Base-by-base conservation (phyloP, 2,113 vertebrate species). In the Mustelus asterias region DNA sequence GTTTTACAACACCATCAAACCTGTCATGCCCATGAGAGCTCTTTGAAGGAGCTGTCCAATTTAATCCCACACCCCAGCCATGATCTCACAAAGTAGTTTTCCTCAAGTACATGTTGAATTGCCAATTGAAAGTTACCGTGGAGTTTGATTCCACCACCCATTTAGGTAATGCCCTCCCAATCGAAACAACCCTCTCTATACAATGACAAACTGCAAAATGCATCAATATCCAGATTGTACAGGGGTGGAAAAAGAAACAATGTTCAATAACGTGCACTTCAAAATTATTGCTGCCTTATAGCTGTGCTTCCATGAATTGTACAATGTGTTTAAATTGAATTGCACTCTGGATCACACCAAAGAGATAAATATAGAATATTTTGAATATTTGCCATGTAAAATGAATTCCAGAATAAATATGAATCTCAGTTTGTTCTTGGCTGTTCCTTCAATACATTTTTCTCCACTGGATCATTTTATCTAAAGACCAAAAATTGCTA, bases 381-480 rank as follows among this genome's bases (percentile, higher is more conserved):
- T 92, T 60, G 89, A 92, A 65, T 65, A 63, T 92, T 92, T 92
- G 33, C 58, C 60, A 93, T 93, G 60, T 33, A 65, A 93, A 65
- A 65, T 65, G 89, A 65, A n/a, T 93, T 93, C 89, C 89, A 93
- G 60, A 65, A 93, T 93, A 65, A 93, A 93, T 65, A 93, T n/a
- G 60, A 92, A 92, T n/a, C 29, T 90, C 60, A 37, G 60, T 22
- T 67, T 93, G 33, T 65, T 65, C 89, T 93, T 93, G 89, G 33
- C 89, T 65, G 58, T 16, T 60, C 33, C 29, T 92, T 92, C 89
- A 63, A 65, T 63, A 60, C 33, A 63, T 37, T 92, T 92, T 92
- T 63, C 58, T 65, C 60, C 16, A 63, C 14, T 65, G 16, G 89
- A 92, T n/a, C 89, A 9, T 63, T 92, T 92, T 20, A 60, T 20